Evolutionary conservation across 2,888 invertebrate species (phyloP), one percentile per base, ranked within the genome.

Genomic region (Iselma pallidipennis): DNA sequence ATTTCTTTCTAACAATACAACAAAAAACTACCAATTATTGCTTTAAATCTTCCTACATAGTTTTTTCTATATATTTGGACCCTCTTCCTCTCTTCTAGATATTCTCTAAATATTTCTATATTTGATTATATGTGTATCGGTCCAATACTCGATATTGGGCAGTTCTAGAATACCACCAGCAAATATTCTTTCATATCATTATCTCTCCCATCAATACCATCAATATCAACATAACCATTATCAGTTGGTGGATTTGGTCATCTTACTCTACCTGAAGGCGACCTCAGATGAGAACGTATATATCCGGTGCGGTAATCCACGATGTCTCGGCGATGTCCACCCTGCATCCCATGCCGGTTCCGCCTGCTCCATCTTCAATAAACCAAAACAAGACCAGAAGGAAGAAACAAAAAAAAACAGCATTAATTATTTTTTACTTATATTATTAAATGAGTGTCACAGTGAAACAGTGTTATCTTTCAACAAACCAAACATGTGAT

Each of bases 191-290:
- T 45, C 21, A 45, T 45, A 45, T 21, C 4, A 21, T 45, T 45
- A 7, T 21, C 21, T 3, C 21, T 45, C 9, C 21, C 21, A 21
- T 10, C 10, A 10, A 21, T 16, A 16, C 7, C 14, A 37, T 9
- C 16, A 37, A 2, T 2, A 37, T 16, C 14, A 3, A 14, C 31
- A n/a, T 31, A 4, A 14, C 6, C 19, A 2, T 1, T 2, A 21
- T 63, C 66, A n/a, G n/a, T n/a, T n/a, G n/a, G n/a, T 58, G 66
- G 71, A 60, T 68, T 63, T 85, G 88, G 90, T 94, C 92, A 95
- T 89, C 95, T 89, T 82, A 95, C 95, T 82, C 95, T 89, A 80
- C 95, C 95, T 69, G 94, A 95, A 53, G 95, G 95, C 76, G 95
- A 95, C 73, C 95, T 89, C 75, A 96, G 87, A 83, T 95, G 93